Evolutionary conservation across 1,140 invertebrate species (phyloP), one percentile per base, ranked within the genome.

Genomic region (Brachionus calyciflorus): DNA sequence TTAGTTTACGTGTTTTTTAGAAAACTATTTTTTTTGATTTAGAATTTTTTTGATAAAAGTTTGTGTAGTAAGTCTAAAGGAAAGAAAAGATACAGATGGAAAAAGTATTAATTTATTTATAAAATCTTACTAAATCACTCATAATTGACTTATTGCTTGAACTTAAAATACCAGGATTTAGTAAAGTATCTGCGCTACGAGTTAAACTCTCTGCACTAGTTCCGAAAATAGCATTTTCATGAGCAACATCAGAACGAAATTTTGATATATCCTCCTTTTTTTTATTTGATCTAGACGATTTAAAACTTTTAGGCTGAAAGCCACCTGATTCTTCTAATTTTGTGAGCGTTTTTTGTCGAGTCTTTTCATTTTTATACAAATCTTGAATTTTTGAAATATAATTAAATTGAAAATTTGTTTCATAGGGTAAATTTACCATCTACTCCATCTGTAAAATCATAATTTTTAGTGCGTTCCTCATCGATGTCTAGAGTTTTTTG

Each of bases 141-240:
- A 65, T 44, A 10, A 65, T 65, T 19, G 60, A 65, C 44, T 65
- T 65, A 44, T 65, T 65, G 7, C 60, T 65, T 44, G 60, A 65
- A 41, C 19, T 46, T 17, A 65, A 17, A 14, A 65, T 44, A 28
- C 26, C 26, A 5, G 60, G 19, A 65, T 65, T 65, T 37, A 65
- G 10, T 21, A 65, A 14, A 44, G 41, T 44, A 65, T 65, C 60
- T 24, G 60, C 60, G 41, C 41, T 65, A 1, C 24, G 17, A 26
- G 40, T 65, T 2, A 44, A 30, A 10, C 17, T 21, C 44, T 44
- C 5, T 44, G 17, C 12, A 4, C 1, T 10, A 24, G 33, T 44
- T 1, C 60, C 37, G 30, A 65, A 65, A 10, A 44, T 65, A 14
- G 37, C 10, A 19, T 44, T 65, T 44, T 65, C 60, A 46, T 26